phyloP scores from a whole-genome alignment of 2,888 invertebrate species.

The Steromphala cineraria region DNA sequence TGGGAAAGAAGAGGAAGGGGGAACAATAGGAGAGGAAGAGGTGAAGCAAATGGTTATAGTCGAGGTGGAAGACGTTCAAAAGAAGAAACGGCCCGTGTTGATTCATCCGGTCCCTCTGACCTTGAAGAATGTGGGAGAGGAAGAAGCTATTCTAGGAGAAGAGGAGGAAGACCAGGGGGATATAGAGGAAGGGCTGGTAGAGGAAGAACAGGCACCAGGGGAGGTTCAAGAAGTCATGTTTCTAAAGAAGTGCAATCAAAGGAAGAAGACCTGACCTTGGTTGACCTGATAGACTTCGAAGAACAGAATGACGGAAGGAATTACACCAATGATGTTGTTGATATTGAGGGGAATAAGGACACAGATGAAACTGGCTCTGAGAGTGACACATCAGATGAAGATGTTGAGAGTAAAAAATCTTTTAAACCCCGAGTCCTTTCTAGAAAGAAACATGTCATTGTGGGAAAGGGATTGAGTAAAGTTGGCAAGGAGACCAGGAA shows the following conservation, averaged over 20 bases:
- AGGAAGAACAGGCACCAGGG: background rate
- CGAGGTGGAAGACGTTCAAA: no score
- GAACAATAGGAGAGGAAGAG: no score
- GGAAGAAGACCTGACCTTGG: background rate
- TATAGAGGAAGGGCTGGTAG: background rate
- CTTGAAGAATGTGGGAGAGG: background rate
- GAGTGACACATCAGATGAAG: background rate
- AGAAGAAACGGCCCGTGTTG: no score
- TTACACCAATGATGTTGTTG: background rate
- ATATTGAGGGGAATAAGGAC: background rate
- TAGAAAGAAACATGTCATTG: background rate
- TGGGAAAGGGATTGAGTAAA: background rate
- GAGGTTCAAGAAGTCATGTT: background rate
- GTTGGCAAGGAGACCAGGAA: background rate
- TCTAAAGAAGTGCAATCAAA: background rate
- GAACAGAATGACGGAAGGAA: no score
- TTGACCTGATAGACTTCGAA: background rate
- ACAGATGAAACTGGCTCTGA: background rate
- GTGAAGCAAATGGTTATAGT: no score
- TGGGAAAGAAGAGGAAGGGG: background rate
- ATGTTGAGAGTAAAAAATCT: background rate
- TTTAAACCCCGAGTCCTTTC: background rate
- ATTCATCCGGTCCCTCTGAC: no score
- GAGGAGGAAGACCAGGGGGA: background rate
- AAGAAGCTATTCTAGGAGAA: background rate